A percentile compares a stretch with the other conserved stretches of the same genome.
These are phyloP conservation scores for Paedocypris sp. DNA, from an alignment of 2,113 vertebrate genomes.

Conservation along the genomic window DNA sequence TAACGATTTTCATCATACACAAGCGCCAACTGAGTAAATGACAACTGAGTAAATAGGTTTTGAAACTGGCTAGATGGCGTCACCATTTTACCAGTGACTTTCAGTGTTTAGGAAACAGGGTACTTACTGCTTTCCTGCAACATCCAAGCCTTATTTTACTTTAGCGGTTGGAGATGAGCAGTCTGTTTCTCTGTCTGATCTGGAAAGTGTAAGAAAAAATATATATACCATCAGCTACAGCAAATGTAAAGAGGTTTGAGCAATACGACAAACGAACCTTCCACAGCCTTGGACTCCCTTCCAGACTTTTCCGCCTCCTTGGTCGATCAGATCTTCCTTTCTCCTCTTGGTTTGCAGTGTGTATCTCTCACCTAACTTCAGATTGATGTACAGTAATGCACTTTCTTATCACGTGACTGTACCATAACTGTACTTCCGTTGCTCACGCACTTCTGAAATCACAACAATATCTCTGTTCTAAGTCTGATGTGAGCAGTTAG, in stretches of 20 bases:
- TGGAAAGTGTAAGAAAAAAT: too few relatives aligned
- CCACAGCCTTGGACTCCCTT: neutral
- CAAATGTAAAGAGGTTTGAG: neutral
- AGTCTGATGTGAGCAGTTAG: slow-evolving; percentile 39
- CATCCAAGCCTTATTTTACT: slow-evolving; percentile 9
- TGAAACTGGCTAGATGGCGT: too few relatives aligned
- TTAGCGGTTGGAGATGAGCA: neutral
- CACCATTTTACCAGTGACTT: neutral
- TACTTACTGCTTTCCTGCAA: neutral
- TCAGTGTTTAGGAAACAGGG: slow-evolving; percentile 8
- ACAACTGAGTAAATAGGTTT: too few relatives aligned
- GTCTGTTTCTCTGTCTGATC: neutral
- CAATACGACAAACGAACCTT: neutral
- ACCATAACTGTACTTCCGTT: slow-evolving; percentile 32
- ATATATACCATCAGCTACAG: neutral
- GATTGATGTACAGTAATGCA: slow-evolving; percentile 33
- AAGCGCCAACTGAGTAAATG: too few relatives aligned
- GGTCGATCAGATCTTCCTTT: slow-evolving; percentile 5
- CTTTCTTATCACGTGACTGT: slow-evolving; percentile 20
- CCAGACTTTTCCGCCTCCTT: neutral
- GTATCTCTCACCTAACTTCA: slow-evolving; percentile 29
- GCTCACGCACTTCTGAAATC: slow-evolving; percentile 17
- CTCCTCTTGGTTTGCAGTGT: neutral
- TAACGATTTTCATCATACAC: too few relatives aligned
- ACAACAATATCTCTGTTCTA: slow-evolving; percentile 32